A percentile compares a stretch with the other conserved stretches of the same genome.
phyloP scores from a whole-genome alignment of 2,888 invertebrate species.

The Agrotis exclamationis region DNA sequence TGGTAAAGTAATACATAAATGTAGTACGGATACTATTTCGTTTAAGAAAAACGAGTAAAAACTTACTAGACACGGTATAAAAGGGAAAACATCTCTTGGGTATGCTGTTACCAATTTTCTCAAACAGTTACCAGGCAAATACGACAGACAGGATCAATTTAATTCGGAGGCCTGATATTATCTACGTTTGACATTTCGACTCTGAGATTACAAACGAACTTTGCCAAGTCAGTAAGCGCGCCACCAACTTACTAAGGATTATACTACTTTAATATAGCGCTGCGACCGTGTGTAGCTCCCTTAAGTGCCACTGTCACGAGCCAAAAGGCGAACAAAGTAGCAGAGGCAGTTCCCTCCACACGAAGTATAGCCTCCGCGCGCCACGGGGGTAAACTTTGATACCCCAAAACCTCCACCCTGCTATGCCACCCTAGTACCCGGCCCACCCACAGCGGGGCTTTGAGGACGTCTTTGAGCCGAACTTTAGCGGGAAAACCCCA shows the following conservation, averaged over 20 bases:
- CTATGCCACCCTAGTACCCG: constrained; percentile 84
- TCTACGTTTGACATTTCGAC: constrained; percentile 63
- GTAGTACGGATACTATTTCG: not conserved
- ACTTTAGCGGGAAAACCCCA: constrained; percentile 89
- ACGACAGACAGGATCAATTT: constrained; percentile 36
- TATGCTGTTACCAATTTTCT: constrained; percentile 21
- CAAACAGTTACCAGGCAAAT: constrained; percentile 28
- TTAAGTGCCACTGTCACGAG: constrained; percentile 90
- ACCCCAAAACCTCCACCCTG: constrained; percentile 83
- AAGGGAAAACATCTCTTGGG: constrained; percentile 21
- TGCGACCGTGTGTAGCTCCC: constrained; percentile 86
- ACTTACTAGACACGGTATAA: constrained; percentile 6
- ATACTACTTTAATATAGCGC: constrained; percentile 81
- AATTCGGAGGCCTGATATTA: constrained; percentile 54
- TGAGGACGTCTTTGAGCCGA: constrained; percentile 90
- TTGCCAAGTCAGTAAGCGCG: constrained; percentile 67
- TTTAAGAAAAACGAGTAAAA: constrained; percentile 1
- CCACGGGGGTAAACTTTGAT: constrained; percentile 90
- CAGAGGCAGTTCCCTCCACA: constrained; percentile 81
- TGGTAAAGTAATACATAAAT: not conserved
- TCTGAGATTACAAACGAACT: constrained; percentile 64
- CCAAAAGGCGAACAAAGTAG: constrained; percentile 90
- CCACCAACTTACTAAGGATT: constrained; percentile 75
- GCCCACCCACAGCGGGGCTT: constrained; percentile 87
- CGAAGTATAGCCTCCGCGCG: constrained; percentile 80